Evolutionary conservation across 2,113 vertebrate genomes (phyloP).

Genomic region (Glareola pratincola): DNA sequence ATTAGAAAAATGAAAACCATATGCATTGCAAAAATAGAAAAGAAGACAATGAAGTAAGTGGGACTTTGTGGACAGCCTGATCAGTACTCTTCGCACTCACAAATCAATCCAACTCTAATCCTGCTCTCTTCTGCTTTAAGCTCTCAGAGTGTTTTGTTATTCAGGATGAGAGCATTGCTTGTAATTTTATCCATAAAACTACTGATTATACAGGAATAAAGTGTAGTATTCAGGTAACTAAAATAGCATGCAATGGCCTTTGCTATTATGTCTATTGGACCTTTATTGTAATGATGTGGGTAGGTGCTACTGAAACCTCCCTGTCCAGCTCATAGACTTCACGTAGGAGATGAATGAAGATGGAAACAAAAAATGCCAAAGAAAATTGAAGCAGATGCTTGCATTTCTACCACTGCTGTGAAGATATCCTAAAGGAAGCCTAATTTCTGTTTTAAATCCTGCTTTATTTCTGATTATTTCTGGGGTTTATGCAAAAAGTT

Average conservation of each 20-base stretch:
- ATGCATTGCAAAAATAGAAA: neutral
- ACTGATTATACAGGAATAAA: neutral
- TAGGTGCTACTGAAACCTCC: neutral
- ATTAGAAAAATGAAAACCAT: neutral
- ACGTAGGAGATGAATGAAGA: neutral
- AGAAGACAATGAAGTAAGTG: neutral
- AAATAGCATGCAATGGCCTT: neutral
- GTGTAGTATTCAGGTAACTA: neutral
- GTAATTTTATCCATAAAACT: neutral
- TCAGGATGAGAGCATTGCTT: neutral
- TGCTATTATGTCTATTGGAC: neutral
- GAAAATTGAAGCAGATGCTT: neutral
- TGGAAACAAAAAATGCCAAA: neutral
- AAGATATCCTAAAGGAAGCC: neutral
- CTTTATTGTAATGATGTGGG: neutral
- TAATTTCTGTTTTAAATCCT: neutral
- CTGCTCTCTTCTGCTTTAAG: neutral
- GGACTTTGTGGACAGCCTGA: neutral
- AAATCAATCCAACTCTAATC: neutral
- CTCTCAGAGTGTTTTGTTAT: neutral
- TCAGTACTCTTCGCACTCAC: neutral
- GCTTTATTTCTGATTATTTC: neutral
- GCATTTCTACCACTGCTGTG: neutral
- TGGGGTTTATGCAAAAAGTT: fast-evolving
- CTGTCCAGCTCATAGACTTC: neutral